Base-by-base conservation (phyloP, 1,140 invertebrate genomes). In the Helicoverpa armigera region DNA sequence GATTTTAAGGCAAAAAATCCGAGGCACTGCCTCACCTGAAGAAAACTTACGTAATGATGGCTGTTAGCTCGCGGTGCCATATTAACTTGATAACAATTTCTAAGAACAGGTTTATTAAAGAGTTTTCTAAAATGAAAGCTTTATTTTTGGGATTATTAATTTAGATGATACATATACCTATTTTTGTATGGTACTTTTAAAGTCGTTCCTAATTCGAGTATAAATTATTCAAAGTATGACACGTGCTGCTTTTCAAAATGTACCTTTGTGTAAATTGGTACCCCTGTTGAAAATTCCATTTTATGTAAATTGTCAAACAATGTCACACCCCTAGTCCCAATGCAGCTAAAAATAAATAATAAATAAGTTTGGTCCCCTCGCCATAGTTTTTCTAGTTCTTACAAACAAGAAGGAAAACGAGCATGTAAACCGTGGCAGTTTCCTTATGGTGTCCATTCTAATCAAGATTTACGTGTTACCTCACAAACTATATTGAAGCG, bases 281-380 rank as follows among this genome's bases (percentile, higher is more conserved):
- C 18, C 65, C 16, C 7, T 43, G n/a, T 18, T 53, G 48, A 53
- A 72, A 72, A n/a, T 70, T 70, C 29, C 29, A 70, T 50, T 3
- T 43, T 23, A n/a, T 2, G 73, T 43, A 50, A 61, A 58, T 13
- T 16, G 53, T 14, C 29, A 16, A 16, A 73, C 58, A 23, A 35
- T 73, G 85, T 79, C 86, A 83, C 84, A 76, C 85, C 83, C 80
- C 51, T 82, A 77, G 67, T 74, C 75, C 58, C 82, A 60, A 81
- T 51, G 79, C 75, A 67, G 72, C 69, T 88, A 85, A 85, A 83
- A 88, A 84, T 85, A 85, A 80, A 88, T 84, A 56, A 76, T 43
- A 2, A 67, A 50, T 51, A 12, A 51, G 31, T 50, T 50, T 50
- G 12, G 65, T 69, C 76, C 65, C 63, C 65, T 67, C 31, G 13